Evolutionary conservation across 2,797 vertebrate genomes (phyloP).

Genomic region (Pterois miles): DNA sequence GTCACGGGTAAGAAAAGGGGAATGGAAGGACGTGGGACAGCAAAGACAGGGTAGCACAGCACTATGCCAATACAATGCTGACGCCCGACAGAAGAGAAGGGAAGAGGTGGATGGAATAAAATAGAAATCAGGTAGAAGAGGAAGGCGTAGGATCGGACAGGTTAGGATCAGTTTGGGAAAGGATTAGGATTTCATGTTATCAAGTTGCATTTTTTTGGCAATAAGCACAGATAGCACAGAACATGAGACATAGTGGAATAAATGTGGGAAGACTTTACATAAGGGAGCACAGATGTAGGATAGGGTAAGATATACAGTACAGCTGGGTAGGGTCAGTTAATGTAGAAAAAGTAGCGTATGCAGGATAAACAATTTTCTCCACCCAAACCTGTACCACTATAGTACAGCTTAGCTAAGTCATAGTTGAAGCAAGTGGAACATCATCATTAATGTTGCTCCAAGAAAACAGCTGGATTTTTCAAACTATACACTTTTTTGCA

Average conservation of each 20-base stretch:
- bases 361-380: neutral
- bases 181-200: neutral
- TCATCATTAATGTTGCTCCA: neutral
- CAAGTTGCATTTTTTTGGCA: neutral
- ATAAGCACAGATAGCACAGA: neutral
- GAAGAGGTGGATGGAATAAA: slow-evolving; percentile 74
- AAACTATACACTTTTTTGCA: neutral
- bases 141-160: too few species aligned
- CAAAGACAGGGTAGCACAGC: neutral
- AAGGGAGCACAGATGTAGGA: neutral
- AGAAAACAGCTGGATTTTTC: neutral
- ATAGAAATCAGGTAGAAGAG: neutral
- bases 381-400: neutral
- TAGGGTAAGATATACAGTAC: neutral
- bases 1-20: slow-evolving; percentile 89
- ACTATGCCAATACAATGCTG: slow-evolving; percentile 85
- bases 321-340: neutral
- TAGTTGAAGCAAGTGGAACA: neutral
- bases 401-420: neutral
- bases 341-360: neutral
- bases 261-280: neutral
- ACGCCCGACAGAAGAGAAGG: slow-evolving; percentile 82
- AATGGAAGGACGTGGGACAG: neutral
- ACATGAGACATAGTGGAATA: neutral
- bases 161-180: neutral